Conservation (phyloP, 2,797 vertebrate genomes). For the Sparus aurata region DNA sequence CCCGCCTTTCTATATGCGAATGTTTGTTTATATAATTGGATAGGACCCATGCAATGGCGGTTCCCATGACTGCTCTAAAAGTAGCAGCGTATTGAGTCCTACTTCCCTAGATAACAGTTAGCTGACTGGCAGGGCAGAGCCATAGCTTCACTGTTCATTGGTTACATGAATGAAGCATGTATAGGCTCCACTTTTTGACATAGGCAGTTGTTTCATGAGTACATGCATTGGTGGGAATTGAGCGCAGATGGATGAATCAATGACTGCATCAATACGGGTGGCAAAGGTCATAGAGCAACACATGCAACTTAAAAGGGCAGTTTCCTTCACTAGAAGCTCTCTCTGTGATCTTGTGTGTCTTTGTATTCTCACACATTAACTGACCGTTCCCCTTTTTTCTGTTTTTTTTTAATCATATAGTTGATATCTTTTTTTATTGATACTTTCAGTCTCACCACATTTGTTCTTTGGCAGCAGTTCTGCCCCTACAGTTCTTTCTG, state of each 20-base stretch:
- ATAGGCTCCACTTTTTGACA: conserved; percentile 1
- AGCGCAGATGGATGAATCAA: background rate
- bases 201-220: background rate
- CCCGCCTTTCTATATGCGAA: conserved; percentile 2
- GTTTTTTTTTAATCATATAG: background rate
- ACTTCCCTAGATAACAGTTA: conserved; percentile 35
- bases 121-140: conserved; percentile 1
- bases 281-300: background rate
- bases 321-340: background rate
- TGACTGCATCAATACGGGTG: conserved; percentile 4
- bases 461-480: background rate
- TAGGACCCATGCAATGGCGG: background rate
- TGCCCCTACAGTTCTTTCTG: background rate
- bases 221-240: background rate
- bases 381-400: background rate
- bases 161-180: conserved; percentile 6
- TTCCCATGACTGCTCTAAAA: conserved; percentile 65
- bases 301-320: background rate
- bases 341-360: background rate
- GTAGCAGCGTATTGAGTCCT: conserved; percentile 59
- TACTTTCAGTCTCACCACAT: background rate
- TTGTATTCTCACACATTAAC: background rate
- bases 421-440: background rate
- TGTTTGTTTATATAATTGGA: conserved; percentile 40
- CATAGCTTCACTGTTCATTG: conserved; percentile 11